Percentiles rank a stretch among this genome's conserved stretches.
These are phyloP conservation scores for Toxotes jaculatrix DNA, from an alignment of 2,113 vertebrate species.

Conservation along the genomic window DNA sequence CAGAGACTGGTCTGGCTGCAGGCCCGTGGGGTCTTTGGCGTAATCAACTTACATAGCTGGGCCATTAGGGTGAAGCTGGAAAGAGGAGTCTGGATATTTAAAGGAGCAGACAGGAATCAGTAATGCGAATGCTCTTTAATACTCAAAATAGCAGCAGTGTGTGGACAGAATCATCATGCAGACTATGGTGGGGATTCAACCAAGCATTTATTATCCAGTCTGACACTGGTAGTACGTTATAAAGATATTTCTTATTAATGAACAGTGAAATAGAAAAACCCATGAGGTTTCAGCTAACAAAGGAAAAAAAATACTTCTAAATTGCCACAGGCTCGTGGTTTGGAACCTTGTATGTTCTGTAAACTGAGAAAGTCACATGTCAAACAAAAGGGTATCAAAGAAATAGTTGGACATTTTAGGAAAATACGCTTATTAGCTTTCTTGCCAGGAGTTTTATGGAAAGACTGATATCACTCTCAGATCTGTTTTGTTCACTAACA, in stretches of 20 bases:
- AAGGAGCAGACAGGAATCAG: constrained; percentile 46
- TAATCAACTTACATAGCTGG: constrained; percentile 72
- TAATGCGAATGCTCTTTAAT: constrained; percentile 23
- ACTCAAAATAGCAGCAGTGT: constrained; percentile 6
- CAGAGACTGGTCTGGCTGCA: constrained; percentile 63
- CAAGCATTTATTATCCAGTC: constrained; percentile 8
- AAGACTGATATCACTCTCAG: neutral
- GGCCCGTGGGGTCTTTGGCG: constrained; percentile 54
- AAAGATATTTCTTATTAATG: constrained; percentile 19
- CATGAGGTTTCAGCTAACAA: neutral
- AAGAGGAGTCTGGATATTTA: constrained; percentile 23
- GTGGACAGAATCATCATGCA: constrained; percentile 6
- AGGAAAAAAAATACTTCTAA: neutral
- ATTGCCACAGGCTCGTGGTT: neutral
- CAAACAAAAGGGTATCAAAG: neutral
- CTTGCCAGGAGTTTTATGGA: neutral
- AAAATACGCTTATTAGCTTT: neutral
- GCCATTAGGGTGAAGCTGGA: constrained; percentile 52
- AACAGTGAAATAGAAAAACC: neutral
- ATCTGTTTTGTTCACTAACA: neutral
- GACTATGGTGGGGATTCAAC: constrained; percentile 15
- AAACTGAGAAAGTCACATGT: neutral
- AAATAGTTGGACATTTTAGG: neutral
- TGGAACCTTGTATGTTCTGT: neutral
- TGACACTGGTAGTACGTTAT: neutral